Evolutionary conservation across 2,113 vertebrate genomes (phyloP).

Genomic region (Oncorhynchus masou): DNA sequence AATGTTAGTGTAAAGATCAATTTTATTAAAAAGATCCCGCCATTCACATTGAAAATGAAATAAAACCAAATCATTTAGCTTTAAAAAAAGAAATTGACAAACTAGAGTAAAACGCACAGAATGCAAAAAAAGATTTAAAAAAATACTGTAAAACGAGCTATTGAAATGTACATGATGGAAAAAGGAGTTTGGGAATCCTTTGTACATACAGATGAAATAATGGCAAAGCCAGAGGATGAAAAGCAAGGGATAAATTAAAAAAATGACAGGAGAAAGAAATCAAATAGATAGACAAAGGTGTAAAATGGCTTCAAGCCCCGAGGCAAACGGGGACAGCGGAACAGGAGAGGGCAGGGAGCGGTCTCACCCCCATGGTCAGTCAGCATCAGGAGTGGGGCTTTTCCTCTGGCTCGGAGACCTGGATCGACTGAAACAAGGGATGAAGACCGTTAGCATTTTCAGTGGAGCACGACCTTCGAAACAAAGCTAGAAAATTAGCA

Average conservation of each 20-base stretch:
- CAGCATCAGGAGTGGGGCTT: constrained; percentile 43
- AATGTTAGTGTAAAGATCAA: neutral
- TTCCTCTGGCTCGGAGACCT: constrained; percentile 48
- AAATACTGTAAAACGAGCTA: neutral
- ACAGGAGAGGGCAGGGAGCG: neutral
- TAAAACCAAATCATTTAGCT: constrained; percentile 2
- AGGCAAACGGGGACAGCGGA: constrained; percentile 2
- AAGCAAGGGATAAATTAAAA: neutral
- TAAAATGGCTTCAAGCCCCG: constrained; percentile 19
- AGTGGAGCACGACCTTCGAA: neutral
- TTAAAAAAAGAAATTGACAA: neutral
- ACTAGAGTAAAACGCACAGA: neutral
- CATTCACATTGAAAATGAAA: constrained; percentile 12
- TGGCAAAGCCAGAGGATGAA: constrained; percentile 12
- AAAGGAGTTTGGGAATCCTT: neutral
- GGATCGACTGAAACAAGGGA: constrained; percentile 38
- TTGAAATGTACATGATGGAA: neutral
- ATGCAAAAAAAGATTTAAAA: neutral
- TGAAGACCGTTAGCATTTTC: neutral
- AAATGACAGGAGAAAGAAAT: neutral
- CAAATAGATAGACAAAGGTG: constrained; percentile 6
- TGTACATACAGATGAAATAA: constrained; percentile 12
- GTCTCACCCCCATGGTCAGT: constrained; percentile 23
- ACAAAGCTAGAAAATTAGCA: neutral
- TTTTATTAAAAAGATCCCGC: constrained; percentile 14